Evolutionary conservation across 2,797 vertebrate species (phyloP), one percentile per base, ranked within the genome.

Genomic region (Clarias pachynema): DNA sequence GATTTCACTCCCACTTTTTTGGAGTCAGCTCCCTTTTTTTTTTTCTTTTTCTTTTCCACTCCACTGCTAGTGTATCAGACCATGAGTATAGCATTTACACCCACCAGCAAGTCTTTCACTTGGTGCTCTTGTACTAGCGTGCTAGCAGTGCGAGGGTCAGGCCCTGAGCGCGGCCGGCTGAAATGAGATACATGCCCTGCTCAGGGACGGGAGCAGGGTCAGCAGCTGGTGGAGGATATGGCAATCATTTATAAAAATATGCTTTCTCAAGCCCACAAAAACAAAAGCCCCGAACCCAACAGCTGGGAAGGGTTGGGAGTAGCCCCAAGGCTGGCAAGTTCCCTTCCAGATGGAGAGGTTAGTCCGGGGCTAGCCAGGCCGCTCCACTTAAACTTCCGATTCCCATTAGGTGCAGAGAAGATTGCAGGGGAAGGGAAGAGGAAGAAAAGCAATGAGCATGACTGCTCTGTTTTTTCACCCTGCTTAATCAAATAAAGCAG

Each of bases 301-400:
- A 99, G 98, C 98, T 99, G 98, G 98, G 98, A 99, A 98, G 97
- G 97, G 97, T 99, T 99, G 97, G 95, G 96, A 97, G 97, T 99
- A 97, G 98, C 98, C 98, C 96, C 96, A 95, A 99, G 97, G 98
- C 97, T 97, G 96, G 97, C 97, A 97, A 97, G 96, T 95, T 95
- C 94, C 96, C 96, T 97, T 98, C 98, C 98, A 99, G 97, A 99
- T 99, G 98, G 97, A 97, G 96, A 98, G 97, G 98, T 99, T 98
- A 99, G 96, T 94, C 93, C 89, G 95, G 96, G 98, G 98, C 96
- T 97, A 98, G 96, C 95, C 96, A 96, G 96, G 91, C 96, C 95
- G 97, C 96, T 97, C 95, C 96, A 94, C 94, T 93, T 96, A 95
- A 96, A 98, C 97, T 99, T 98, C 97, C 98, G 97, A 97, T 97